A percentile compares a stretch with the other conserved stretches of the same genome.
Conservation (phyloP, 2,888 invertebrate species). For the Orthonychiurus folsomi region DNA sequence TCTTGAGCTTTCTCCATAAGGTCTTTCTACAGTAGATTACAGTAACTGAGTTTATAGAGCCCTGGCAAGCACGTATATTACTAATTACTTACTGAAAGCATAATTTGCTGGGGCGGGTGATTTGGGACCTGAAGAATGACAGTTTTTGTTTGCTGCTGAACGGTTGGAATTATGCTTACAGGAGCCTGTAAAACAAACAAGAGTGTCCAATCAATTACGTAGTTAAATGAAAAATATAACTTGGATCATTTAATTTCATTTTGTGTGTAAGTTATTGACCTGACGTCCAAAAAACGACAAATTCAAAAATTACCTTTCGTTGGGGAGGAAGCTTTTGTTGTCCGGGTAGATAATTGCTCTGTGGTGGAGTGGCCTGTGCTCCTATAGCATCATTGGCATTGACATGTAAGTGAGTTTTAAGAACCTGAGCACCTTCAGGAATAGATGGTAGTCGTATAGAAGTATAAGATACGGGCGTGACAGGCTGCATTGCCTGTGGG, state of each 20-base stretch:
- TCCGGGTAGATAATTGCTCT: neutral
- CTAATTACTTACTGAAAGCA: constrained; percentile 33
- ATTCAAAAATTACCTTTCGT: too few species aligned
- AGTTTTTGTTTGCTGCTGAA: constrained; percentile 38
- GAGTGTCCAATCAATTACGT: too few species aligned
- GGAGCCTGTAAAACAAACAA: too few species aligned
- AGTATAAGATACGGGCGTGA: neutral
- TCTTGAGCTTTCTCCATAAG: constrained; percentile 95
- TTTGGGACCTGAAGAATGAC: constrained; percentile 39
- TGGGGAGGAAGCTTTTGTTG: too few species aligned
- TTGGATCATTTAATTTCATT: too few species aligned
- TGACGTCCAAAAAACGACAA: too few species aligned
- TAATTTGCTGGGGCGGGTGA: constrained; percentile 36
- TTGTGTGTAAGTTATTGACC: too few species aligned
- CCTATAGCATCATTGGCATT: constrained; percentile 5
- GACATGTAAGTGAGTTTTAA: constrained; percentile 2
- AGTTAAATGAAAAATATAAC: too few species aligned
- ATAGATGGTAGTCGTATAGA: constrained; percentile 39
- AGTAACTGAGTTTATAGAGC: neutral
- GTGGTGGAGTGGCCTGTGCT: too few species aligned
- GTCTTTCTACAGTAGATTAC: constrained; percentile 58
- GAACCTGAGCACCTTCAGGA: constrained; percentile 38
- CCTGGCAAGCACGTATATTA: neutral
- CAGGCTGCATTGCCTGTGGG: constrained; percentile 39
- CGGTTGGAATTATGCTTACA: constrained; percentile 24